A percentile compares a stretch with the other conserved stretches of the same genome.
These are phyloP conservation scores for Erebia epiphron DNA, from an alignment of 2,888 invertebrate species.

Conservation along the genomic window DNA sequence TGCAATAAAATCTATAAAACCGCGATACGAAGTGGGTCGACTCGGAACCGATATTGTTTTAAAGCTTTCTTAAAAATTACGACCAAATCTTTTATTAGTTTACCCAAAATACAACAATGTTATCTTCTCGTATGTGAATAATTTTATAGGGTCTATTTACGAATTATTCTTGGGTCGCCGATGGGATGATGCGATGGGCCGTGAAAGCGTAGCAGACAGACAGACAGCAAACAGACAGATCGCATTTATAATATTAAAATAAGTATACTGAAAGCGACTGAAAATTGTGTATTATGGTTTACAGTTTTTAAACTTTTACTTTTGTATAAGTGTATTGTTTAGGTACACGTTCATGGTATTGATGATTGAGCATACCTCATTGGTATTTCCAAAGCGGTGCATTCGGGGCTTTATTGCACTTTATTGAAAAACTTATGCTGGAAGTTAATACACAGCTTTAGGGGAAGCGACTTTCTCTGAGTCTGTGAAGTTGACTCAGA, in stretches of 20 bases:
- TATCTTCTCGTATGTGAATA: neutral
- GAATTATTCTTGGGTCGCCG: no score
- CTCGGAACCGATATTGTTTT: slow-evolving; percentile 12
- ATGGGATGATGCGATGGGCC: no score
- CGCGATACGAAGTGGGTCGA: slow-evolving; percentile 15
- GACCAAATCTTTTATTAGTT: slow-evolving; percentile 15
- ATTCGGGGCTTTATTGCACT: neutral
- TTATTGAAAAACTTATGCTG: neutral
- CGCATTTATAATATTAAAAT: no score
- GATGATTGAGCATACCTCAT: neutral
- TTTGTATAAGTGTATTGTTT: no score
- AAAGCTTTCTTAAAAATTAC: slow-evolving; percentile 16
- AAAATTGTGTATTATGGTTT: no score
- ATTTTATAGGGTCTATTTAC: neutral
- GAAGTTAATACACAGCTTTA: no score
- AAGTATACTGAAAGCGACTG: no score
- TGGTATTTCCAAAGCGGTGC: slow-evolving; percentile 5
- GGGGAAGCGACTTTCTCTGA: no score
- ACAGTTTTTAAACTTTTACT: no score
- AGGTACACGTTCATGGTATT: neutral
- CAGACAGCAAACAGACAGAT: no score
- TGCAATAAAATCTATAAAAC: slow-evolving; percentile 25
- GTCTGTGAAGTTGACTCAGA: no score
- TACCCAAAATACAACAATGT: slow-evolving; percentile 2
- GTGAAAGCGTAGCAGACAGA: no score